Evolutionary conservation across 2,888 invertebrate species (phyloP).

Genomic region (Nomada goodeniana): DNA sequence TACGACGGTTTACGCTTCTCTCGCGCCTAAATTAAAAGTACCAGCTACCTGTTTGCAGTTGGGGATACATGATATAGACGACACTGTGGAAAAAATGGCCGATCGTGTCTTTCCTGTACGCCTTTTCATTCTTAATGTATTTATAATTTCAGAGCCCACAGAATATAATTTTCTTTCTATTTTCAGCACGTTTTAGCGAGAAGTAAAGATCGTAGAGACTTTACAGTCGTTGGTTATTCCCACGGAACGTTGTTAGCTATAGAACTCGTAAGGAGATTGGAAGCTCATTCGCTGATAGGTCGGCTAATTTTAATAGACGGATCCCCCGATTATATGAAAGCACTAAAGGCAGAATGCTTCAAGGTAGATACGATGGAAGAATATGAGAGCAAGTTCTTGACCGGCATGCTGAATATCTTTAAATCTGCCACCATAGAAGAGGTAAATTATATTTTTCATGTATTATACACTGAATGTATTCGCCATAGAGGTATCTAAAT

Average conservation of each 20-base stretch:
- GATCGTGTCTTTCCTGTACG: conserved; percentile 48
- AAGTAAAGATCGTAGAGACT: conserved; percentile 81
- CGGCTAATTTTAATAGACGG: conserved; percentile 92
- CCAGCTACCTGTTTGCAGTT: conserved; percentile 78
- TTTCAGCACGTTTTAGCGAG: conserved; percentile 86
- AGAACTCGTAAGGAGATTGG: conserved; percentile 90
- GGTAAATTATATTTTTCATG: conserved; percentile 72
- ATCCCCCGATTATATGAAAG: conserved; percentile 89
- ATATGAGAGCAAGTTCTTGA: conserved; percentile 87
- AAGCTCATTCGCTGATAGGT: conserved; percentile 88
- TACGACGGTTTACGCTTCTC: conserved; percentile 76
- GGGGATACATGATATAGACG: conserved; percentile 6
- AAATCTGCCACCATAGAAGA: conserved; percentile 84
- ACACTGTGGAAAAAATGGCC: conserved; percentile 27
- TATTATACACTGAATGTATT: not conserved
- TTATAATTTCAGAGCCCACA: not conserved
- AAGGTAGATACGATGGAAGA: conserved; percentile 84
- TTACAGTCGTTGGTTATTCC: conserved; percentile 94
- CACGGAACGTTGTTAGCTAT: conserved; percentile 92
- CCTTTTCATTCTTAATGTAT: conserved; percentile 4
- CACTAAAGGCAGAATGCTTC: conserved; percentile 85
- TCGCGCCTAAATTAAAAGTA: conserved; percentile 77
- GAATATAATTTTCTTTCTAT: not conserved
- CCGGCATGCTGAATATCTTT: conserved; percentile 86
- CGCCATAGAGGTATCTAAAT: not conserved